These are phyloP conservation scores for Phyllostomus discolor DNA, from an alignment of 2,113 vertebrate species.

Conservation along the genomic window DNA sequence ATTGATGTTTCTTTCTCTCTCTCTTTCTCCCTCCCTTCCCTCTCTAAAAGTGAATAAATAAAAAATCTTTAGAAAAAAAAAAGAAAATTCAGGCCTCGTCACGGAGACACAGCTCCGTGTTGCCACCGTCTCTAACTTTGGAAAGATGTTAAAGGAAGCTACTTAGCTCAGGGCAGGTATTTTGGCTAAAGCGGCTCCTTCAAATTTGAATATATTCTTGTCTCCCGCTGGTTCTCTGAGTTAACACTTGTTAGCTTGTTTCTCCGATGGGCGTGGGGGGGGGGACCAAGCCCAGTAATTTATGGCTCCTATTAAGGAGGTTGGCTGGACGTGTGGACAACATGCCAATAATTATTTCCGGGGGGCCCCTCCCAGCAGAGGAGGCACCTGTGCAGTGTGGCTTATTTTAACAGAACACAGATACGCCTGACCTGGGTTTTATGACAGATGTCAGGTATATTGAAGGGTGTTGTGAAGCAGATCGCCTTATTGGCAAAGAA, in stretches of 20 bases:
- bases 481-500: constrained; percentile 83
- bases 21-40: too few relatives aligned
- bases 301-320: constrained; percentile 77
- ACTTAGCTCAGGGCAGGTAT: not conserved
- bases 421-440: constrained; percentile 78
- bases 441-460: constrained; percentile 83
- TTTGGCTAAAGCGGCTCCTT: not conserved
- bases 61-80: too few relatives aligned
- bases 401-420: constrained; percentile 82
- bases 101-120: not conserved
- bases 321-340: constrained; percentile 78
- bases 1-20: too few relatives aligned
- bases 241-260: constrained; percentile 51
- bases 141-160: constrained; percentile 10
- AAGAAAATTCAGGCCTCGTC: not conserved
- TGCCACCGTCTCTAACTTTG: not conserved
- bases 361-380: constrained; percentile 56
- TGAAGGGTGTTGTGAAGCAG: constrained; percentile 79
- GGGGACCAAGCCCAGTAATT: constrained; percentile 71
- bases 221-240: constrained; percentile 36
- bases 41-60: too few relatives aligned
- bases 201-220: not conserved
- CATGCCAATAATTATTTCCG: constrained; percentile 84
- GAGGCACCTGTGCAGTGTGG: constrained; percentile 73
- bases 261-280: constrained; percentile 42